Conservation (phyloP, 2,797 vertebrate genomes). For the Pogonophryne albipinna region DNA sequence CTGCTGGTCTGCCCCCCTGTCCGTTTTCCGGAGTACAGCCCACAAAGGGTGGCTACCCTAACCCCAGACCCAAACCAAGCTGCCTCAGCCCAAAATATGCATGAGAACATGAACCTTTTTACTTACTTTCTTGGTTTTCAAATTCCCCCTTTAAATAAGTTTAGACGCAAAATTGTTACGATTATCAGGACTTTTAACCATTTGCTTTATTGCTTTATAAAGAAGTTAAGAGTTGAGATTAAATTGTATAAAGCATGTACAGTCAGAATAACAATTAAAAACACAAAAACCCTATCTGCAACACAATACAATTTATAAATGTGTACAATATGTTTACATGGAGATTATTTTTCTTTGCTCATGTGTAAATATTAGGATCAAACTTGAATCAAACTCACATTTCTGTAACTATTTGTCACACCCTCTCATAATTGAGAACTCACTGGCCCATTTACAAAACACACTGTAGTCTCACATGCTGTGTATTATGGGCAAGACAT, state of each 20-base stretch:
- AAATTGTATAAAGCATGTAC: background rate
- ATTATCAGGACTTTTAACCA: background rate
- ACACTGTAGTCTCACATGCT: slow-evolving; percentile 31
- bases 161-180: background rate
- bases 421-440: slow-evolving; percentile 15
- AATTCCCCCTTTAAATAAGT: background rate
- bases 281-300: background rate
- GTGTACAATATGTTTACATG: background rate
- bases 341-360: background rate
- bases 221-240: background rate
- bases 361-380: background rate
- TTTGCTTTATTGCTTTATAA: background rate
- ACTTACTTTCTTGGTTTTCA: background rate
- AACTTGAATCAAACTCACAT: slow-evolving; percentile 6
- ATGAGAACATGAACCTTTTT: slow-evolving; percentile 43
- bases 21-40: slow-evolving; percentile 44
- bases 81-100: slow-evolving; percentile 26
- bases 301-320: background rate
- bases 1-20: slow-evolving; percentile 69
- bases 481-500: slow-evolving; percentile 22
- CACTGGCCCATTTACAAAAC: slow-evolving; percentile 15
- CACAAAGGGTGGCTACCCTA: slow-evolving; percentile 59
- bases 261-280: background rate
- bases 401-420: slow-evolving; percentile 20
- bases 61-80: slow-evolving; percentile 21